Conservation (phyloP, 2,888 invertebrate species). For the Linyphia triangularis region DNA sequence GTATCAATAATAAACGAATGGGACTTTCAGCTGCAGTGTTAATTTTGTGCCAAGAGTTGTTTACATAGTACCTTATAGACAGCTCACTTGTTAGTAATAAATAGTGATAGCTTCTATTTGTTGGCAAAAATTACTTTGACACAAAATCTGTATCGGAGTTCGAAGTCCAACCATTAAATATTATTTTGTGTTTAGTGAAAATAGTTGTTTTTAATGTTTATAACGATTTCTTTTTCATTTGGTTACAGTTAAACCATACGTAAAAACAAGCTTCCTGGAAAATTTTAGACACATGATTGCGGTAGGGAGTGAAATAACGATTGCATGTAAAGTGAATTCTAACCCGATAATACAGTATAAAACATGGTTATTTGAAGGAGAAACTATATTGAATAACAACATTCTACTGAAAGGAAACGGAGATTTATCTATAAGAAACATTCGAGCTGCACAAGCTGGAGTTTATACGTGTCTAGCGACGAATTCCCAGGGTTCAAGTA, state of each 20-base stretch:
- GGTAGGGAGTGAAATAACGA: not conserved
- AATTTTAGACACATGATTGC: not conserved
- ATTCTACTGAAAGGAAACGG: not conserved
- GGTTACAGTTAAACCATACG: slow-evolving; percentile 42
- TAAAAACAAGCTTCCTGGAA: not conserved
- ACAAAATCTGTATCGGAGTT: too few relatives aligned
- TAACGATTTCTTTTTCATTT: not conserved
- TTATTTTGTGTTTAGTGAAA: too few relatives aligned
- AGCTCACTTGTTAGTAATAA: too few relatives aligned
- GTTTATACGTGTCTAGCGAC: slow-evolving; percentile 23
- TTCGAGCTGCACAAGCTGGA: slow-evolving; percentile 24
- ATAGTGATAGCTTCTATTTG: too few relatives aligned
- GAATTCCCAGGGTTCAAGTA: slow-evolving; percentile 31
- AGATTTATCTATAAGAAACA: not conserved
- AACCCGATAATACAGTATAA: slow-evolving; percentile 27
- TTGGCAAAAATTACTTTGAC: too few relatives aligned
- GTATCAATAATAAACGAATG: too few relatives aligned
- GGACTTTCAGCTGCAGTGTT: too few relatives aligned
- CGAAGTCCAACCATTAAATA: too few relatives aligned
- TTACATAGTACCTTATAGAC: too few relatives aligned
- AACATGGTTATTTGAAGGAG: slow-evolving; percentile 29
- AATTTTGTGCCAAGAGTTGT: too few relatives aligned
- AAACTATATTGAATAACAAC: not conserved
- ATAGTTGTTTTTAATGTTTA: too few relatives aligned
- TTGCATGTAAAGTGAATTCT: slow-evolving; percentile 25